Evolutionary conservation across 2,113 vertebrate species (phyloP).

Genomic region (Phasianus colchicus): DNA sequence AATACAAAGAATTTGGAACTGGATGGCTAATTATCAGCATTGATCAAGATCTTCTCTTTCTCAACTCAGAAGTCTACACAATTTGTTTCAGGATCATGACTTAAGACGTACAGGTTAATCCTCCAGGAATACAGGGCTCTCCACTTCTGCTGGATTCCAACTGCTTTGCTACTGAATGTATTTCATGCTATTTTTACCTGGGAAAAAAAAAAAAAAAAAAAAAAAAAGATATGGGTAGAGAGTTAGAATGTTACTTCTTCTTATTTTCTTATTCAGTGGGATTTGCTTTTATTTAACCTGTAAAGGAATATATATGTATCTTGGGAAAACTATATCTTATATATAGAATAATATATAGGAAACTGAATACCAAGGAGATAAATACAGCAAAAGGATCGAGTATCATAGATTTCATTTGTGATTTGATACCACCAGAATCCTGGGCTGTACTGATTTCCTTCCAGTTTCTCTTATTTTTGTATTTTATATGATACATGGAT

Average conservation of each 20-base stretch:
- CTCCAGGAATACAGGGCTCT: constrained; percentile 51
- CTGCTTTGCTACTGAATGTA: constrained; percentile 49
- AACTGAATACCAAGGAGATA: constrained; percentile 58
- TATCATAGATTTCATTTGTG: constrained; percentile 39
- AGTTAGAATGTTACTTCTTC: constrained; percentile 49
- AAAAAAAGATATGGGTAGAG: constrained; percentile 7
- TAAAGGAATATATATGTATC: constrained; percentile 66
- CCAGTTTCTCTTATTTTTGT: constrained; percentile 70
- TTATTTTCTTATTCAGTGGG: constrained; percentile 68
- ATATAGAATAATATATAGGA: constrained; percentile 70
- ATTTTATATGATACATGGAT: constrained; percentile 73
- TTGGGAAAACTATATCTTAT: constrained; percentile 68
- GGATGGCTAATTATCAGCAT: neutral
- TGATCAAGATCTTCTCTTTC: neutral
- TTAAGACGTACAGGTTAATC: neutral
- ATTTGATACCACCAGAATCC: constrained; percentile 63
- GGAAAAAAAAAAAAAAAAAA: constrained; percentile 17
- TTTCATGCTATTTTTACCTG: constrained; percentile 61
- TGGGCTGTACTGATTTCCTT: constrained; percentile 71
- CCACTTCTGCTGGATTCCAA: constrained; percentile 1
- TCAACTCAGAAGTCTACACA: constrained; percentile 5
- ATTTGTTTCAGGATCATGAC: neutral
- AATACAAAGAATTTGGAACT: neutral
- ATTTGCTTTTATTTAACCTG: constrained; percentile 73
- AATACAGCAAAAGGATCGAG: constrained; percentile 63